Base-by-base conservation (phyloP, 2,888 invertebrate genomes). In the Trichopria drosophilae region DNA sequence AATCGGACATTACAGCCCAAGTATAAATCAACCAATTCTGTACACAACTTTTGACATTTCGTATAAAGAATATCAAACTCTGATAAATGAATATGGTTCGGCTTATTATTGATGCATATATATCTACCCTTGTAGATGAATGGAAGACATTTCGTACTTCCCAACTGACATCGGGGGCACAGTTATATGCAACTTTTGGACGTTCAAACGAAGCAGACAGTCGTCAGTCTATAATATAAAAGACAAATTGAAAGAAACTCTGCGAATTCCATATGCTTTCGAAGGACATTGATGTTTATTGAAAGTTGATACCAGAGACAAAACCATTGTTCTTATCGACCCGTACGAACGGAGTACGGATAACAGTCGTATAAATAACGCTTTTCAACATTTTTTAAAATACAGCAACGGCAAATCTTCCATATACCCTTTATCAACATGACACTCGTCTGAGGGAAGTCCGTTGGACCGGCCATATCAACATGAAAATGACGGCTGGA, bases 201-300 rank as follows among this genome's bases (percentile, higher is more conserved):
- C n/a, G n/a, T n/a, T n/a, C 4, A 34, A 19, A 12, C 19, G 19
- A 36, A 3, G 16, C 22, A 7, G 34, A 12, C 10, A 15, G 15
- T 34, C 4, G 3, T n/a, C 3, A 3, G 22, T 4, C 9, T 31
- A 20, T 3, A 22, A 19, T 28, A 12, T 15, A 4, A 29, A 31
- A 5, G 12, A 31, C 4, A 15, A 31, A 31, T 3, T n/a, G 10
- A 20, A 19, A 31, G 19, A 23, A 16, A n/a, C 9, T 15, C 7
- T 42, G 15, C 32, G 20, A 31, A 42, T 42, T 31, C 42, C 42
- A n/a, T 31, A 31, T 31, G 4, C n/a, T 18, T 29, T 16, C 23
- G 4, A 18, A 6, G 29, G n/a, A 13, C 42, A 42, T 31, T 42
- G 42, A 22, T 31, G 10, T 5, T 42, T 42, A 18, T 12, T 42